A percentile compares a stretch with the other conserved stretches of the same genome.
These are phyloP conservation scores for Fistularia tabacaria DNA, from an alignment of 2,797 vertebrate species.

Conservation along the genomic window DNA sequence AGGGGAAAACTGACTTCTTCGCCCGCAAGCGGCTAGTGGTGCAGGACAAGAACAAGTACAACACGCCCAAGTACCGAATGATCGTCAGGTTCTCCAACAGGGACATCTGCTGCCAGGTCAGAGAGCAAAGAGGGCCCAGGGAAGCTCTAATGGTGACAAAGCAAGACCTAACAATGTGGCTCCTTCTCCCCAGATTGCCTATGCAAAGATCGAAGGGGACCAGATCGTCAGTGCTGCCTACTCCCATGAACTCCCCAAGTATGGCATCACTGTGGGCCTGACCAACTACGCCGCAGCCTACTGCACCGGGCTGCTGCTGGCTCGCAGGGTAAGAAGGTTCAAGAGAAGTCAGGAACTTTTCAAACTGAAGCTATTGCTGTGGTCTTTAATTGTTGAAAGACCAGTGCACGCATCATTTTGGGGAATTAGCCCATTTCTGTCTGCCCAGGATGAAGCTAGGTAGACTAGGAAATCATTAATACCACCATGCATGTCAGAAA, in stretches of 20 bases:
- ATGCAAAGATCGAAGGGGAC: slow-evolving; percentile 93
- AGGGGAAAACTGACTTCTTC: slow-evolving; percentile 97
- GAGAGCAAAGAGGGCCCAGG: background rate
- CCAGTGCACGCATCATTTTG: too few species aligned
- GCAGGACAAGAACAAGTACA: slow-evolving; percentile 99
- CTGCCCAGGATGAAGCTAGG: too few species aligned
- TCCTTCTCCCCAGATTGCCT: slow-evolving; percentile 81
- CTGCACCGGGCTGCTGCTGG: slow-evolving; percentile 93
- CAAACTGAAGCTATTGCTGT: background rate
- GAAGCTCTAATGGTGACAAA: background rate
- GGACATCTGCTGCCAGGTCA: slow-evolving; percentile 97
- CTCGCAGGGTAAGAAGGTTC: slow-evolving; percentile 82
- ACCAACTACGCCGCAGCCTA: slow-evolving; percentile 97
- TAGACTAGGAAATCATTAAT: too few species aligned
- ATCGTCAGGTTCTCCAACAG: slow-evolving; percentile 96
- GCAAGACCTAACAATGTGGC: background rate
- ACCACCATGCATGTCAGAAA: too few species aligned
- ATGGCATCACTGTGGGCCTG: slow-evolving; percentile 88
- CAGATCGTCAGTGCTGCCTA: slow-evolving; percentile 93
- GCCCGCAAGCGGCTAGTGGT: slow-evolving; percentile 95
- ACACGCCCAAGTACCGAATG: slow-evolving; percentile 97
- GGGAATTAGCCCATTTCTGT: too few species aligned
- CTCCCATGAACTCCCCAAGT: slow-evolving; percentile 91
- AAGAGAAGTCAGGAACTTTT: background rate
- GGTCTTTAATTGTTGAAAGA: background rate